phyloP scores from a whole-genome alignment of 2,888 invertebrate genomes.

The Acanthoscelides obtectus region DNA sequence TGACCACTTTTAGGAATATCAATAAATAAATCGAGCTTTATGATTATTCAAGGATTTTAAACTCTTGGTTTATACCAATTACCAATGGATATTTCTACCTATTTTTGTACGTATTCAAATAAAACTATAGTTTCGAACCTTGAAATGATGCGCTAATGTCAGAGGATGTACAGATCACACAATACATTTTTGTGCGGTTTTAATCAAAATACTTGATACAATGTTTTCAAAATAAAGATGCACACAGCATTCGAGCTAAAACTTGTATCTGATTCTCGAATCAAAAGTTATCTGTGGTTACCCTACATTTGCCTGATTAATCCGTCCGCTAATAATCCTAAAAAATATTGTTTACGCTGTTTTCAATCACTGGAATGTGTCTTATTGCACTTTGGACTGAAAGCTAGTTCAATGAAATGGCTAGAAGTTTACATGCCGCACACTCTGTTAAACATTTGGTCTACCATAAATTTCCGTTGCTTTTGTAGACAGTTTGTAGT shows the following conservation, averaged over 20 bases:
- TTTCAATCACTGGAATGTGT: neutral
- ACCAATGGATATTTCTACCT: too few species aligned
- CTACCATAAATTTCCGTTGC: too few species aligned
- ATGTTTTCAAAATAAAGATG: neutral
- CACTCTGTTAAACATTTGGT: too few species aligned
- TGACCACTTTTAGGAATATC: too few species aligned
- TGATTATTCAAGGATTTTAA: neutral
- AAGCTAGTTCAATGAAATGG: neutral
- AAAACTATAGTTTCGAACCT: neutral
- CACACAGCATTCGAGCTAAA: neutral
- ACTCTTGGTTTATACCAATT: neutral
- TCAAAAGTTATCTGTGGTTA: neutral
- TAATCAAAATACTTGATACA: neutral
- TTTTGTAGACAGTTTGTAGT: too few species aligned
- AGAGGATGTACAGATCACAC: neutral
- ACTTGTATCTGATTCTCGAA: too few species aligned
- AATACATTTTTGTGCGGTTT: neutral
- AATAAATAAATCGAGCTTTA: too few species aligned
- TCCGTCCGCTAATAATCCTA: neutral
- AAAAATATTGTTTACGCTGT: neutral
- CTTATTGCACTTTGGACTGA: neutral
- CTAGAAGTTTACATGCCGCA: neutral
- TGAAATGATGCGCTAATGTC: neutral
- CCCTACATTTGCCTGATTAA: neutral
- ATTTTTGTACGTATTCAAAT: neutral